Evolutionary conservation across 2,797 vertebrate genomes (phyloP).

Genomic region (Neosilurus mollespiculum): DNA sequence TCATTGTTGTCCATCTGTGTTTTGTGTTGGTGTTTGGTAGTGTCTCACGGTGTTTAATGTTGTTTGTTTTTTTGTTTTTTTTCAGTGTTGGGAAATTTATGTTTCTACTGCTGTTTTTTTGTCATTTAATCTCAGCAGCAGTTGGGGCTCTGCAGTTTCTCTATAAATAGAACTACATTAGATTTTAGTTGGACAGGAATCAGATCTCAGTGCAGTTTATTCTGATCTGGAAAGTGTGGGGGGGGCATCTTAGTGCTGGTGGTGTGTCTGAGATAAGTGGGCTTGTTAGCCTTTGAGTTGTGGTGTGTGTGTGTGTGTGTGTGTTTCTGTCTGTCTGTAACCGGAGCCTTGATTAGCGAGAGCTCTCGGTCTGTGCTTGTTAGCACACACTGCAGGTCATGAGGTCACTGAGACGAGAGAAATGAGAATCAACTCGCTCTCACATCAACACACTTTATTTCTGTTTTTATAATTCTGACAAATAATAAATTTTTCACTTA

Average conservation of each 20-base stretch:
- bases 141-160: background rate
- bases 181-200: conserved; percentile 18
- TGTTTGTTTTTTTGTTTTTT: background rate
- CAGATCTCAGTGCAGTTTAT: conserved; percentile 6
- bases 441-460: background rate
- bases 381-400: background rate
- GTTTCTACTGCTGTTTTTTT: background rate
- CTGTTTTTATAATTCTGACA: background rate
- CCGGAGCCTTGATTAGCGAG: background rate
- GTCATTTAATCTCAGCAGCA: background rate
- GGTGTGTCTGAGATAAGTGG: conserved; percentile 3
- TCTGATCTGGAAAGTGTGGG: background rate
- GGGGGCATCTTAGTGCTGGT: background rate
- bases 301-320: conserved; percentile 17
- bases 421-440: background rate
- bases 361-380: background rate
- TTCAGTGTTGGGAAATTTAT: background rate
- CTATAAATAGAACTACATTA: conserved; percentile 26
- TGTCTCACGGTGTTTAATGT: too few relatives aligned
- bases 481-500: background rate
- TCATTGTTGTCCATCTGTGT: fast-evolving
- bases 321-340: background rate
- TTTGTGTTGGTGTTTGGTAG: too few relatives aligned
- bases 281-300: background rate
- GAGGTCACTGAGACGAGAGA: background rate